Conservation (phyloP, 1,140 invertebrate species). For the Penaeus chinensis region DNA sequence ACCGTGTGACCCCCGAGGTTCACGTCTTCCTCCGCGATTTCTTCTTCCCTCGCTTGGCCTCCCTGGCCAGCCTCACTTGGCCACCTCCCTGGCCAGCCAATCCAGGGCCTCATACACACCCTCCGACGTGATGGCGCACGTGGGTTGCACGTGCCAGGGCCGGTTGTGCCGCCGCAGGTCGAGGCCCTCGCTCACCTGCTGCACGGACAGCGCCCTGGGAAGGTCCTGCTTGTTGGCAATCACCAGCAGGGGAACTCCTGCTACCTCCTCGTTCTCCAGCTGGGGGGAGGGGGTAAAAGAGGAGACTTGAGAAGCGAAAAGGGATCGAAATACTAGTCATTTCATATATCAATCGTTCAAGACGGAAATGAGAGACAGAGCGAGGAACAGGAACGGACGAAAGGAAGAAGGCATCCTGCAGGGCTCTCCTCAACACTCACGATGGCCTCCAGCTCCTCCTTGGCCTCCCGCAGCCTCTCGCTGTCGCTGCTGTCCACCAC, state of each 20-base stretch:
- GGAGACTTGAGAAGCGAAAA: no score
- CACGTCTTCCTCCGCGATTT: no score
- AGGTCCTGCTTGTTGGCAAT: slow-evolving; percentile 67
- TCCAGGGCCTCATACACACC: slow-evolving; percentile 52
- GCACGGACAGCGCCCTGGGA: slow-evolving; percentile 31
- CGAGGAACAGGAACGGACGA: no score
- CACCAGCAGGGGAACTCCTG: slow-evolving; percentile 62
- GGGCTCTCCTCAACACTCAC: slow-evolving; percentile 36
- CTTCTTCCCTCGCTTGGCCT: no score
- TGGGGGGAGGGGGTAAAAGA: background rate
- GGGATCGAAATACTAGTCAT: no score
- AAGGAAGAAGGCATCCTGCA: no score
- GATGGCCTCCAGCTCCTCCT: slow-evolving; percentile 63
- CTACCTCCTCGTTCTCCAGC: slow-evolving; percentile 70
- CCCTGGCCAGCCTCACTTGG: background rate
- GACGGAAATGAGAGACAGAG: no score
- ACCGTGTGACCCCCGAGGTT: no score
- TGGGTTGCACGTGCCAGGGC: slow-evolving; percentile 50
- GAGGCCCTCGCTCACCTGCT: slow-evolving; percentile 54
- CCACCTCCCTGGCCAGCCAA: slow-evolving; percentile 31
- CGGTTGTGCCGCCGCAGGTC: slow-evolving; percentile 44
- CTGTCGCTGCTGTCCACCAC: slow-evolving; percentile 65
- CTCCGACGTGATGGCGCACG: slow-evolving; percentile 47
- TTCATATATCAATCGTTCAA: no score
- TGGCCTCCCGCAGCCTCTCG: slow-evolving; percentile 64